Evolutionary conservation across 2,797 vertebrate species (phyloP).

Genomic region (Tenualosa ilisha): DNA sequence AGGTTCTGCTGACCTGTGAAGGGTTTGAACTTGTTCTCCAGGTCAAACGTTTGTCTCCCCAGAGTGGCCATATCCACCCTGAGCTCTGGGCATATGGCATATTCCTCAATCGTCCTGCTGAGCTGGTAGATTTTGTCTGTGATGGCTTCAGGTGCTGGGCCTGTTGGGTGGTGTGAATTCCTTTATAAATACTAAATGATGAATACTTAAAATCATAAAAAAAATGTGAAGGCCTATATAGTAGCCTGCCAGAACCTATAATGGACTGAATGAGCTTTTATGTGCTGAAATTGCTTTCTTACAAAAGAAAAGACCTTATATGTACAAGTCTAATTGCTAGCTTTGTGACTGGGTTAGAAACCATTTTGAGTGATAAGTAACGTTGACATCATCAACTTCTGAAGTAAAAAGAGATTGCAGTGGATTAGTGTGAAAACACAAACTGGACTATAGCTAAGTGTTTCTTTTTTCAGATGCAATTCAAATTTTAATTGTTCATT

Average conservation of each 20-base stretch:
- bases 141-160: conserved; percentile 86
- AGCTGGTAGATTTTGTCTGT: conserved; percentile 95
- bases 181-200: not conserved
- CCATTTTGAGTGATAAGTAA: too few species aligned
- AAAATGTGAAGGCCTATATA: not conserved
- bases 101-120: conserved; percentile 92
- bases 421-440: not conserved
- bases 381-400: too few species aligned
- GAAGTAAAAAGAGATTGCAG: not conserved
- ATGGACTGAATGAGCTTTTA: not conserved
- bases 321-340: too few species aligned
- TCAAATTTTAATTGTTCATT: not conserved
- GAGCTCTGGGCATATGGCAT: conserved; percentile 91
- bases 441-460: not conserved
- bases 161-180: conserved; percentile 58
- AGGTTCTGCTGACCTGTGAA: conserved; percentile 82
- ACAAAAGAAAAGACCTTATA: too few species aligned
- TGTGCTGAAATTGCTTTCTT: not conserved
- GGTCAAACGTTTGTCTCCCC: conserved; percentile 92
- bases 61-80: conserved; percentile 85
- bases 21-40: conserved; percentile 96
- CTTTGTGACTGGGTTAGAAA: too few species aligned
- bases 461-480: not conserved
- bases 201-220: too few species aligned
- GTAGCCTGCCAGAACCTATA: not conserved